phyloP scores from a whole-genome alignment of 35 echinoderm and acorn worm genomes.

The Ptychodera flava region DNA sequence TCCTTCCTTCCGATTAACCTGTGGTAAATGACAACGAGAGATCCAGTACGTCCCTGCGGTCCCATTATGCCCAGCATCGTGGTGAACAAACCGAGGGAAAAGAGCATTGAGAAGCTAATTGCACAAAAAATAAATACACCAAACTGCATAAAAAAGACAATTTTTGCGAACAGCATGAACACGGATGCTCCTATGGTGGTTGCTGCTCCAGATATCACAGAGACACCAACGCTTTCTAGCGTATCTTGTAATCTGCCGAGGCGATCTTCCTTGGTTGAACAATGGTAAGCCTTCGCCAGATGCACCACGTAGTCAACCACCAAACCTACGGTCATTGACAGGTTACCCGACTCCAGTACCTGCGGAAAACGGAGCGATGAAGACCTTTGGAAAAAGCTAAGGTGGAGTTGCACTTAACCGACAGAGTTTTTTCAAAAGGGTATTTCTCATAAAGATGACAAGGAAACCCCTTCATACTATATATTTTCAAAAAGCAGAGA shows the following conservation, averaged over 20 bases:
- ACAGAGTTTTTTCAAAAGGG: no score
- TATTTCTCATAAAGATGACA: no score
- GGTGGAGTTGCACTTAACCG: neutral
- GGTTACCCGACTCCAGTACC: neutral
- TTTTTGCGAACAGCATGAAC: constrained; percentile 13
- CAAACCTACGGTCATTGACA: neutral
- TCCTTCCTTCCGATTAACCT: no score
- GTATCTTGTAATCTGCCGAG: neutral
- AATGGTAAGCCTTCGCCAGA: constrained; percentile 9
- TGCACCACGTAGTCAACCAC: constrained; percentile 8
- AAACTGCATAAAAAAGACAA: constrained; percentile 16
- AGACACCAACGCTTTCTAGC: neutral
- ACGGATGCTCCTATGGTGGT: constrained; percentile 4
- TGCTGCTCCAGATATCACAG: constrained; percentile 1
- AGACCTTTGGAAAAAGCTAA: neutral
- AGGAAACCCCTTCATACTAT: no score
- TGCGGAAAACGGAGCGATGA: neutral
- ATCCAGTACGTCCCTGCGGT: no score
- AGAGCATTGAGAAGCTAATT: constrained; percentile 4
- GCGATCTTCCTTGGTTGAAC: neutral
- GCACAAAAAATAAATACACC: constrained; percentile 12
- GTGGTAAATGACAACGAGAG: no score
- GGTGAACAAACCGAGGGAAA: no score
- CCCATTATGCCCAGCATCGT: no score
- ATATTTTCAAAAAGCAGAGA: no score